phyloP scores from a whole-genome alignment of 2,797 vertebrate genomes.

The Jordanella pulchra region DNA sequence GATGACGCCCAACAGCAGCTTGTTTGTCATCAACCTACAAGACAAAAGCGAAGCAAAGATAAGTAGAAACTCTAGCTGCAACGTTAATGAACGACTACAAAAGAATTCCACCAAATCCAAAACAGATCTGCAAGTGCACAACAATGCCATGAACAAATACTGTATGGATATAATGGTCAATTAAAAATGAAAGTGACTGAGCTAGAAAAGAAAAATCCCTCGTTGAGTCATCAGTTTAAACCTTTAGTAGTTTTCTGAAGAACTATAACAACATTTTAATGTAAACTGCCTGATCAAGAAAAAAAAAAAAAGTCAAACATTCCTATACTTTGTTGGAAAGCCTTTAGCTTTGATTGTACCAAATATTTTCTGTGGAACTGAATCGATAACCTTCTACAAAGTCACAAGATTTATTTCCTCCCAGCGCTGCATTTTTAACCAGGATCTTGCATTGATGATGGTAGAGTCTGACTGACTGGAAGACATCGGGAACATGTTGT shows the following conservation, averaged over 20 bases:
- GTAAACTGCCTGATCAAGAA: too few species aligned
- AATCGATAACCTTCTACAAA: too few species aligned
- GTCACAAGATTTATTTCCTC: too few species aligned
- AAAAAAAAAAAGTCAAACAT: too few species aligned
- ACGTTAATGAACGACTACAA: not conserved
- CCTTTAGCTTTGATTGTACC: too few species aligned
- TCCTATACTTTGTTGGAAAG: too few species aligned
- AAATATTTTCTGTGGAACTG: too few species aligned
- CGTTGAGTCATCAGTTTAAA: not conserved
- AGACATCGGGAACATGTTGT: not conserved
- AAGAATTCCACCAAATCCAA: not conserved
- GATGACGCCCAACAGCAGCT: conserved; percentile 89
- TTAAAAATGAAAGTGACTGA: not conserved
- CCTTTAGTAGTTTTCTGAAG: too few species aligned
- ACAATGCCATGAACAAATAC: not conserved
- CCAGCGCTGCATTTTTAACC: too few species aligned
- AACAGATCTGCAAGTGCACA: not conserved
- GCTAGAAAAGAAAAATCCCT: not conserved
- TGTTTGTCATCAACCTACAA: conserved; percentile 91
- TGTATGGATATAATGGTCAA: not conserved
- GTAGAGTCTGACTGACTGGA: too few species aligned
- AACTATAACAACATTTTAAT: too few species aligned
- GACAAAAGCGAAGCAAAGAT: conserved; percentile 20
- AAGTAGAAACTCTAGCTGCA: not conserved
- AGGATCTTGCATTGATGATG: too few species aligned